phyloP scores from a whole-genome alignment of 2,113 vertebrate genomes.

The human (Homo sapiens) region DNA sequence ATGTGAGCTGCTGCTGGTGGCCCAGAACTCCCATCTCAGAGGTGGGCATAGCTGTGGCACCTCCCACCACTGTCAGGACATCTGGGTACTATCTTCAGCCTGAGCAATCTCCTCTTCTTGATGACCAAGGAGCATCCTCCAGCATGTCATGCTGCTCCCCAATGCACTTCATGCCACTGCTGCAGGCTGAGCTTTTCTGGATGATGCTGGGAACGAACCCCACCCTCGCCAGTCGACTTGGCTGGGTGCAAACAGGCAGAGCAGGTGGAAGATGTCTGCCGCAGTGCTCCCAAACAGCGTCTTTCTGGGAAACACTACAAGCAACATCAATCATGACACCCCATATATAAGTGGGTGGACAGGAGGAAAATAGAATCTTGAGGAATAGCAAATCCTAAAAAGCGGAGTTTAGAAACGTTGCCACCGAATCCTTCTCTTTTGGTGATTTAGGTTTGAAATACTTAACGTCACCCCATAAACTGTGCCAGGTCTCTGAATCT shows the following conservation, averaged over 20 bases:
- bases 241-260: accelerated
- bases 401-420: background rate
- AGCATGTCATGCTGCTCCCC: accelerated
- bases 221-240: accelerated
- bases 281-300: accelerated
- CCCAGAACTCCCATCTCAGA: background rate
- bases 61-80: background rate
- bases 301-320: background rate
- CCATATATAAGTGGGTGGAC: background rate
- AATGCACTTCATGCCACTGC: too few species aligned
- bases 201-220: background rate
- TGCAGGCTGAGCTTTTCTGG: background rate
- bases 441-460: background rate
- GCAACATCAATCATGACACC: background rate
- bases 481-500: background rate
- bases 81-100: background rate
- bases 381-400: background rate
- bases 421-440: background rate
- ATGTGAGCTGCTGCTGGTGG: background rate
- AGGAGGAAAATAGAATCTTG: background rate
- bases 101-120: accelerated
- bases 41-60: accelerated
- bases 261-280: accelerated
- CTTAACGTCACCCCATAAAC: accelerated
- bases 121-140: background rate